Conservation (phyloP, 2,797 vertebrate genomes). For the Fistularia commersonii region DNA sequence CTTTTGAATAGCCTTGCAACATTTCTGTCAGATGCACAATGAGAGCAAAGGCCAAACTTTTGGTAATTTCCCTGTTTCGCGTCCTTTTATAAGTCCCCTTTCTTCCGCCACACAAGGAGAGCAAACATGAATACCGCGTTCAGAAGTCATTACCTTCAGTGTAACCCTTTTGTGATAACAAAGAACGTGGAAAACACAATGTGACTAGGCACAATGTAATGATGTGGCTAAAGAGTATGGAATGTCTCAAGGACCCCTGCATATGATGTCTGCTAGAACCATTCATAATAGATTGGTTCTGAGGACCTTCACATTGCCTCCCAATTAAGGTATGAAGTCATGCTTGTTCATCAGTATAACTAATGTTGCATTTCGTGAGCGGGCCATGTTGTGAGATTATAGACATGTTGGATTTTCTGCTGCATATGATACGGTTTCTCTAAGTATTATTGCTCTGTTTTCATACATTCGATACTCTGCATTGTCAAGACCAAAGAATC, state of each 20-base stretch:
- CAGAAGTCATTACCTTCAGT: constrained; percentile 57
- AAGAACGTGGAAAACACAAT: constrained; percentile 48
- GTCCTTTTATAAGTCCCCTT: constrained; percentile 46
- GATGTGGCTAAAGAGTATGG: constrained; percentile 46
- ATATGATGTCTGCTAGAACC: constrained; percentile 56
- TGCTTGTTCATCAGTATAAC: constrained; percentile 71
- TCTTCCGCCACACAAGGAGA: constrained; percentile 55
- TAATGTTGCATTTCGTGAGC: constrained; percentile 60
- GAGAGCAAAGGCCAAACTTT: constrained; percentile 59
- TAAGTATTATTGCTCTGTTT: constrained; percentile 42
- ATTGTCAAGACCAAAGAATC: constrained; percentile 41
- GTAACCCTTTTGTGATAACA: constrained; percentile 38
- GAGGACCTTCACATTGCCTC: constrained; percentile 63
- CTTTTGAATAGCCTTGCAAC: constrained; percentile 54
- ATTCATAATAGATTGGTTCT: constrained; percentile 76
- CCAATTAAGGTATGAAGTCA: constrained; percentile 75
- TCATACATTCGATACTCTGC: constrained; percentile 20
- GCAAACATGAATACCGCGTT: constrained; percentile 47
- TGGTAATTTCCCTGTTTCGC: constrained; percentile 46
- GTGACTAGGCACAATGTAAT: constrained; percentile 35
- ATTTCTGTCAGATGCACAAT: no score
- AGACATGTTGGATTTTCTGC: constrained; percentile 58
- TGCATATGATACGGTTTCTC: constrained; percentile 52
- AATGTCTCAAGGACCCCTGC: constrained; percentile 43
- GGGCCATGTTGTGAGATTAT: constrained; percentile 57